phyloP scores from a whole-genome alignment of 2,113 vertebrate genomes.

The Stegastes partitus region DNA sequence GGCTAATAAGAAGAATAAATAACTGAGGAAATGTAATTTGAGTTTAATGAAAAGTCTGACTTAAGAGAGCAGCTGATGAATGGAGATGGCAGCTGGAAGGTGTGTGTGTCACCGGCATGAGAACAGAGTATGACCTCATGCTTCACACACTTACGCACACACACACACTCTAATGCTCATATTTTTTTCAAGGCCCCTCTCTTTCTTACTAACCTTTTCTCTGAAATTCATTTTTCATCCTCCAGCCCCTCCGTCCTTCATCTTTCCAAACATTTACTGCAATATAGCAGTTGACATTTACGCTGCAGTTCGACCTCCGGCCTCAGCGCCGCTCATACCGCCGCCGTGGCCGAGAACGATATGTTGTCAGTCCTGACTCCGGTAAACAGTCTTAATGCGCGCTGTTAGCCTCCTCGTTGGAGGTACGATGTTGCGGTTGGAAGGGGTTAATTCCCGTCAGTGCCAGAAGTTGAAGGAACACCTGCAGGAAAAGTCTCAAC shows the following conservation, averaged over 20 bases:
- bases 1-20: slow-evolving; percentile 82
- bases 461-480: slow-evolving; percentile 27
- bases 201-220: slow-evolving; percentile 21
- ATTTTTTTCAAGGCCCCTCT: slow-evolving; percentile 11
- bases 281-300: slow-evolving; percentile 30
- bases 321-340: slow-evolving; percentile 16
- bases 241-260: neutral
- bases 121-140: slow-evolving; percentile 66
- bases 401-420: neutral
- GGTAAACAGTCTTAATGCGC: slow-evolving; percentile 1
- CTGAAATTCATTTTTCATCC: slow-evolving; percentile 3
- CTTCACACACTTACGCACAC: slow-evolving; percentile 14
- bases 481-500: slow-evolving; percentile 49
- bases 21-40: slow-evolving; percentile 81
- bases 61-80: slow-evolving; percentile 64
- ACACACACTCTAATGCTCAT: neutral
- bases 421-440: neutral
- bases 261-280: slow-evolving; percentile 25
- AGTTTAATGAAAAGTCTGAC: slow-evolving; percentile 81
- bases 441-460: slow-evolving; percentile 44
- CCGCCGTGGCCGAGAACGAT: neutral
- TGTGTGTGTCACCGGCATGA: slow-evolving; percentile 36
- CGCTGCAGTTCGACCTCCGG: neutral
- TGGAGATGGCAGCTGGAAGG: slow-evolving; percentile 49
- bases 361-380: neutral